These are phyloP conservation scores for Ptyas mucosa DNA, from an alignment of 2,113 vertebrate genomes.

Conservation along the genomic window DNA sequence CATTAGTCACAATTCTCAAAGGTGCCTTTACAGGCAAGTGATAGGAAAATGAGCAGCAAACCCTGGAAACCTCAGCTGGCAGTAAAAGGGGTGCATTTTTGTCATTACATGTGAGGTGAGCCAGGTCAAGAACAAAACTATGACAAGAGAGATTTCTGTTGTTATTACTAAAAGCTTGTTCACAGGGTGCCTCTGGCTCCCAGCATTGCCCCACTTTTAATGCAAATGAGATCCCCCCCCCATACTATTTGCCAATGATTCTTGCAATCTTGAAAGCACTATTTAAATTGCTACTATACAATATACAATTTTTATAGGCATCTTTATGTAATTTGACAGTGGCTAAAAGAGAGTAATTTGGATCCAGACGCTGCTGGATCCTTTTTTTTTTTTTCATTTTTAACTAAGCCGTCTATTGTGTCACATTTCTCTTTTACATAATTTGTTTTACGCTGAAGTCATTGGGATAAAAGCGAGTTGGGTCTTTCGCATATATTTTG, in stretches of 20 bases:
- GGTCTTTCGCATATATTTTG: not conserved
- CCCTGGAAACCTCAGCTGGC: conserved; percentile 20
- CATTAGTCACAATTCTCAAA: not conserved
- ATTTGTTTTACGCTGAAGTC: not conserved
- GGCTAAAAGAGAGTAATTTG: conserved; percentile 18
- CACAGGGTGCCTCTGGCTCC: conserved; percentile 6
- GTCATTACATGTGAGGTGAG: conserved; percentile 14
- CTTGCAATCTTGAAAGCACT: conserved; percentile 17
- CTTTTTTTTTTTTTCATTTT: not conserved
- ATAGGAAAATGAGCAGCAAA: not conserved
- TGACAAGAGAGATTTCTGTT: conserved; percentile 21
- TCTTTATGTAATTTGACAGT: conserved; percentile 12
- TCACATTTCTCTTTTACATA: not conserved
- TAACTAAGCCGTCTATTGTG: conserved; percentile 7
- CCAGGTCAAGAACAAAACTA: conserved; percentile 29
- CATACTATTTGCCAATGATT: conserved; percentile 30
- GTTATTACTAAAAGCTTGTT: conserved; percentile 32
- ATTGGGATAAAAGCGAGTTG: not conserved
- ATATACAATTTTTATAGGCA: conserved; percentile 36
- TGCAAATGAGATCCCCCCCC: conserved; percentile 26
- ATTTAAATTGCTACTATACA: conserved; percentile 29
- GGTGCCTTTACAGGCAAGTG: not conserved
- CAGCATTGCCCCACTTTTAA: conserved; percentile 36
- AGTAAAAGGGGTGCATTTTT: conserved; percentile 21
- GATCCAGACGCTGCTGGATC: conserved; percentile 21